Conservation (phyloP, 2,113 vertebrate genomes). For the Engraulis encrasicolus region DNA sequence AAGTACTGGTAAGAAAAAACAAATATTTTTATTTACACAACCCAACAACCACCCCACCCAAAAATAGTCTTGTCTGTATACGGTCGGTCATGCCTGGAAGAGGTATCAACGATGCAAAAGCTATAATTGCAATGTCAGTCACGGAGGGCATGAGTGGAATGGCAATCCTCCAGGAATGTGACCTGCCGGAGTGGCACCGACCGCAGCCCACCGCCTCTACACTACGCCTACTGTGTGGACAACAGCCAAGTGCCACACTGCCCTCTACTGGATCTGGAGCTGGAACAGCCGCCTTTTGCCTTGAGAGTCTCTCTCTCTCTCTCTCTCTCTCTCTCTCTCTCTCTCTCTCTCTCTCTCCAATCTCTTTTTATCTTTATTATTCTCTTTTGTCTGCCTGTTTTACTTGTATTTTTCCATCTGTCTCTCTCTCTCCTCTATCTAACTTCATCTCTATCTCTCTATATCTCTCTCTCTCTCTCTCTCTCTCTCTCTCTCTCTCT, state of each 20-base stretch:
- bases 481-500: not conserved
- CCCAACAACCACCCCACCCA: no score
- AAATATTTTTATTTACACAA: conserved; percentile 53
- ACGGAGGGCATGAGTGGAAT: conserved; percentile 67
- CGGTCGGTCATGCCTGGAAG: conserved; percentile 56
- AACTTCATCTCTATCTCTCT: no score
- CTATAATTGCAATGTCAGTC: conserved; percentile 80
- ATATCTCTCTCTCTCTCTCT: not conserved
- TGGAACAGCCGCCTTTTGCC: not conserved
- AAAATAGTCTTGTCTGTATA: conserved; percentile 47
- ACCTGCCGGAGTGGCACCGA: not conserved
- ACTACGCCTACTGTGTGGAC: conserved; percentile 35
- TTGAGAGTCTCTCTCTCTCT: not conserved
- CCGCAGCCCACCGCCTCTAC: conserved; percentile 9
- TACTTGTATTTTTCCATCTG: not conserved
- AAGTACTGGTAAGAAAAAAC: conserved; percentile 62
- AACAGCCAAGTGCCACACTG: conserved; percentile 56
- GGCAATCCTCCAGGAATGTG: conserved; percentile 64
- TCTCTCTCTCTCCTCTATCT: conserved; percentile 3
- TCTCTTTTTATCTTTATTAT: not conserved
- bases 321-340: not conserved
- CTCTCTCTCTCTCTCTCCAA: not conserved
- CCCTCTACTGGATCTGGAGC: conserved; percentile 66
- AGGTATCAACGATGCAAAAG: conserved; percentile 77
- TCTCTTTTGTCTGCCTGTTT: not conserved